Conservation (phyloP, 2,888 invertebrate genomes). For the Steinernema scapterisci region DNA sequence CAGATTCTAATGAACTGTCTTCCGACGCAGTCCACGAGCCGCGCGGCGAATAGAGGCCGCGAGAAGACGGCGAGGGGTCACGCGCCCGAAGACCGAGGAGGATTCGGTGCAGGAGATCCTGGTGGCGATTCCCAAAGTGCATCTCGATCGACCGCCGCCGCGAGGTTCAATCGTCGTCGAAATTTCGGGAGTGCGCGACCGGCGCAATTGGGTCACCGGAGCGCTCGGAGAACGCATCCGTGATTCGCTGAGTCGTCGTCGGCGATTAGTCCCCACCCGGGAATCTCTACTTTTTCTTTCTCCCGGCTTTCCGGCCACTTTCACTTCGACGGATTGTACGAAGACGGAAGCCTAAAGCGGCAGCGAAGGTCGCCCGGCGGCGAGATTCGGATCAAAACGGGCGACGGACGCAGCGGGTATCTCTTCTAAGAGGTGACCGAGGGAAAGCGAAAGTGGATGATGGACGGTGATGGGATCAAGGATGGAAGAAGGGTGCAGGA, state of each 20-base stretch:
- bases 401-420: not conserved
- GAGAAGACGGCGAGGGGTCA: not conserved
- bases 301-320: too few relatives aligned
- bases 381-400: conserved; percentile 1
- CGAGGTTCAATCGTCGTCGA: not conserved
- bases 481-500: not conserved
- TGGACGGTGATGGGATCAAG: not conserved
- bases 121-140: not conserved
- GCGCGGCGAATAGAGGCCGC: not conserved
- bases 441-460: conserved; percentile 18
- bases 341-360: not conserved
- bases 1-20: too few relatives aligned
- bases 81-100: not conserved
- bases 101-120: not conserved
- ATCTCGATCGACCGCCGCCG: not conserved
- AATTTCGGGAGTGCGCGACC: conserved; percentile 13
- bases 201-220: conserved; percentile 24
- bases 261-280: too few relatives aligned
- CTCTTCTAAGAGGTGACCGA: not conserved
- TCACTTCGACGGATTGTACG: not conserved
- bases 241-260: not conserved
- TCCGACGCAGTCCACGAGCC: too few relatives aligned
- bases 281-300: too few relatives aligned
- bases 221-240: conserved; percentile 5
- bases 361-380: not conserved